phyloP scores from a whole-genome alignment of 1,140 invertebrate genomes.

The Probaryconus sp. region DNA sequence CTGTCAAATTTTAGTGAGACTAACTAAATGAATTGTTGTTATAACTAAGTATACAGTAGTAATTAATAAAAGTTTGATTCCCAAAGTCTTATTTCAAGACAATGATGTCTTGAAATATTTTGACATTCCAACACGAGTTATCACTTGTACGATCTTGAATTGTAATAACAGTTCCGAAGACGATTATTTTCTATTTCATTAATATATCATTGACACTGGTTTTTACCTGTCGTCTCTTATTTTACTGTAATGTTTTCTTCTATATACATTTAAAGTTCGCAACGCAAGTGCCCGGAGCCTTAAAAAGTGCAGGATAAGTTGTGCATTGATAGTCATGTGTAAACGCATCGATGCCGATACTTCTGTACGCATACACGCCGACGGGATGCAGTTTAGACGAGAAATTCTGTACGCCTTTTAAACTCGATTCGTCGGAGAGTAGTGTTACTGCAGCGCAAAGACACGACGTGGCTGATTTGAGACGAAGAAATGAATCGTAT shows the following conservation, averaged over 20 bases:
- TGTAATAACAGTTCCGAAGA: conserved; percentile 46
- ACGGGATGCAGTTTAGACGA: conserved; percentile 61
- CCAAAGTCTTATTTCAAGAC: no score
- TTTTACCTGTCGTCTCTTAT: conserved; percentile 53
- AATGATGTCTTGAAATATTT: no score
- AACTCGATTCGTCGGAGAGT: conserved; percentile 53
- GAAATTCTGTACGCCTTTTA: conserved; percentile 59
- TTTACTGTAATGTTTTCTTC: conserved; percentile 44
- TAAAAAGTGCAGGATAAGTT: conserved; percentile 48
- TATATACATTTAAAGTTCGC: conserved; percentile 46
- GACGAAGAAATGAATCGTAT: conserved; percentile 42
- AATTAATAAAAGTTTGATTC: no score
- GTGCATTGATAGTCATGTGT: conserved; percentile 39
- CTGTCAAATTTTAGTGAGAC: no score
- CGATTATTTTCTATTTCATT: conserved; percentile 45
- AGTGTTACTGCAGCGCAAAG: conserved; percentile 43
- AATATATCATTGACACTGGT: conserved; percentile 58
- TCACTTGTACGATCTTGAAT: conserved; percentile 46
- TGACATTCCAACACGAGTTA: conserved; percentile 39
- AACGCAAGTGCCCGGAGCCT: conserved; percentile 47
- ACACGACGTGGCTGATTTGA: conserved; percentile 45
- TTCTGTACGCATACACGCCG: conserved; percentile 20
- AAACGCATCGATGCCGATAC: conserved; percentile 48
- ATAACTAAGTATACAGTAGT: no score
- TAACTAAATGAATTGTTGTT: no score